Evolutionary conservation across 1,140 invertebrate species (phyloP).

Genomic region (Sweltsa coloradensis): DNA sequence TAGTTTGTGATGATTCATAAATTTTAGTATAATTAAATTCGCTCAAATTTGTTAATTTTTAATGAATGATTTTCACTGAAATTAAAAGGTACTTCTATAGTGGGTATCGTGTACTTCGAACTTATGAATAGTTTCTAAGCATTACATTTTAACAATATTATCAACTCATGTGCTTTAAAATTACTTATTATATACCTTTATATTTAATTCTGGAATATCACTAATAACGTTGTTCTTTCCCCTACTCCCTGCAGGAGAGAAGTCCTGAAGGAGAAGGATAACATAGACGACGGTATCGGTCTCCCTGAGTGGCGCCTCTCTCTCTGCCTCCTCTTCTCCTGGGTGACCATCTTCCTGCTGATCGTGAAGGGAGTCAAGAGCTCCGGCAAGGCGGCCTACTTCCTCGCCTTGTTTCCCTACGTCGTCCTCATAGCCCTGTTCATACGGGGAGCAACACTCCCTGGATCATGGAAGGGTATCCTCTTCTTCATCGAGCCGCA

Average conservation of each 20-base stretch:
- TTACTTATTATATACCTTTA: too few relatives aligned
- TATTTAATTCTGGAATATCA: too few relatives aligned
- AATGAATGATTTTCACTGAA: too few relatives aligned
- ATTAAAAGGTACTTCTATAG: too few relatives aligned
- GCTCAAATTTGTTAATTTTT: too few relatives aligned
- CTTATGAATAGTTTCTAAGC: too few relatives aligned
- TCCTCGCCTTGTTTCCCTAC: conserved; percentile 77
- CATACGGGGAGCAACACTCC: conserved; percentile 56
- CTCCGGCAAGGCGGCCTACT: conserved; percentile 67
- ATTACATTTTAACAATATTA: too few relatives aligned
- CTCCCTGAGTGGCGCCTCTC: conserved; percentile 60
- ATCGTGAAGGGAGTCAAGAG: conserved; percentile 67
- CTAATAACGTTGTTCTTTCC: too few relatives aligned
- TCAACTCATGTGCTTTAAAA: too few relatives aligned
- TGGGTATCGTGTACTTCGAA: too few relatives aligned
- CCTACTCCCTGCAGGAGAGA: conserved; percentile 50
- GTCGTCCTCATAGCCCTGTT: conserved; percentile 63
- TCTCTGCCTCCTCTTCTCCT: conserved; percentile 59
- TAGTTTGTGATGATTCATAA: too few relatives aligned
- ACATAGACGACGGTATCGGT: conserved; percentile 61
- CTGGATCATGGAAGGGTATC: conserved; percentile 63
- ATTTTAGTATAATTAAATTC: too few relatives aligned
- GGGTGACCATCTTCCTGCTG: conserved; percentile 63
- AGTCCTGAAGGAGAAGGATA: conserved; percentile 50
- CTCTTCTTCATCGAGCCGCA: conserved; percentile 60